Evolutionary conservation across 1,140 invertebrate genomes (phyloP).

Genomic region (Zeugodacus cucurbitae): DNA sequence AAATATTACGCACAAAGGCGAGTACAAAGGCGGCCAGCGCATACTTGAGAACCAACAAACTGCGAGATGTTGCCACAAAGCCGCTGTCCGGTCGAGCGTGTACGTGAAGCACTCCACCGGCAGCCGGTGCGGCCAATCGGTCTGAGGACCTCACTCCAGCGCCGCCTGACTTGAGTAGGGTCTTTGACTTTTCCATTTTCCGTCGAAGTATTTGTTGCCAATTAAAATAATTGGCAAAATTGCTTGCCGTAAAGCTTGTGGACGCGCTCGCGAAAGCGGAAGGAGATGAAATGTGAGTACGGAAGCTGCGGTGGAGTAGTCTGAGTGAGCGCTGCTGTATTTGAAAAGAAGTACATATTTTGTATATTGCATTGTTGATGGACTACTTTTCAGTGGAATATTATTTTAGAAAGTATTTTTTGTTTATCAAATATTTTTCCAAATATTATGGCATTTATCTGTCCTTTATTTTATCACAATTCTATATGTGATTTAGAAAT

Average conservation of each 20-base stretch:
- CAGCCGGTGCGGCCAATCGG: neutral
- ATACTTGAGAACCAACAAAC: neutral
- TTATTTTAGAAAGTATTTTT: too few relatives aligned
- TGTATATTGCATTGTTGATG: neutral
- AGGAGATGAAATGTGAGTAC: neutral
- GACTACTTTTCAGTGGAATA: neutral
- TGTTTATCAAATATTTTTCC: too few relatives aligned
- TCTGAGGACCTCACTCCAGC: neutral
- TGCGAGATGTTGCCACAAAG: neutral
- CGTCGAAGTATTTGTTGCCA: neutral
- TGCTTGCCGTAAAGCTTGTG: neutral
- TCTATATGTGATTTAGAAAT: too few relatives aligned
- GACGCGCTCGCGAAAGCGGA: neutral
- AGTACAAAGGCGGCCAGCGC: neutral
- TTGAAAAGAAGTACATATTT: neutral
- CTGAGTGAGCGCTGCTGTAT: neutral
- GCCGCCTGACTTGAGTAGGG: neutral
- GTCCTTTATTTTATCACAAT: too few relatives aligned
- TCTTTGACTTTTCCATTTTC: neutral
- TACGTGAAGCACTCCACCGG: neutral
- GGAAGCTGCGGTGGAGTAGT: neutral
- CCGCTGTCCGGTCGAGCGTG: neutral
- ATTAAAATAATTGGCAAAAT: constrained; percentile 23
- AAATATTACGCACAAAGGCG: neutral
- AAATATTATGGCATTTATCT: neutral